Evolutionary conservation across 1,140 invertebrate species (phyloP), one percentile per base, ranked within the genome.

Genomic region (Bactericera cockerelli): DNA sequence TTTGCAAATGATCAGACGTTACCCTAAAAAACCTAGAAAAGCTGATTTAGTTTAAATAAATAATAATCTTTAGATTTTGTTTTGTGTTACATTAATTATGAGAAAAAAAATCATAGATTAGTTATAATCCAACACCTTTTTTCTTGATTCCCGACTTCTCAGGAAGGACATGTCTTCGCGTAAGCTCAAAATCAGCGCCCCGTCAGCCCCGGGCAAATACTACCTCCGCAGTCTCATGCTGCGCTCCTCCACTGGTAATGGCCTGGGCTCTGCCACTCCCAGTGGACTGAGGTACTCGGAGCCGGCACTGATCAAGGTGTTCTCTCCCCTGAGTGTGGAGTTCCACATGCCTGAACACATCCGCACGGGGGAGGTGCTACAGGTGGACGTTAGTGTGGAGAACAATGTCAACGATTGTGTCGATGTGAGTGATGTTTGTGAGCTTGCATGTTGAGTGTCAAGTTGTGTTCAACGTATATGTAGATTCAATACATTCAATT

Each of bases 321-420:
- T 79, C 66, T 69, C 76, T 16, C 77, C 79, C 0, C 72, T 81
- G 22, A 75, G 77, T 49, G 73, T 79, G 11, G 76, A 79, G 64
- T 79, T 81, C 62, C 68, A 71, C 0, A 65, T 79, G 8, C 79
- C 79, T 2, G 71, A 74, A 1, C 75, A 72, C 1, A 63, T 81
- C 61, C 75, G 75, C 61, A 77, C 79, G 10, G 75, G 79, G 0
- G 80, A 81, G 67, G 76, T 75, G 0, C 70, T 80, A 0, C 79
- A 81, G 65, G 75, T 81, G 0, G 79, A 81, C 64, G 78, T 81
- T 61, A 79, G 79, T 67, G 80, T 81, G 33, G 78, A 74, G 0
- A 81, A 81, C 62, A 80, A 80, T 60, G 74, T 81, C 56, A 79
- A 81, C 65, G 77, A 78, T 57, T 81, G 80, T 69, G 77, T 81